Evolutionary conservation across 2,113 vertebrate genomes (phyloP), one percentile per base, ranked within the genome.

Genomic region (Talpa occidentalis): DNA sequence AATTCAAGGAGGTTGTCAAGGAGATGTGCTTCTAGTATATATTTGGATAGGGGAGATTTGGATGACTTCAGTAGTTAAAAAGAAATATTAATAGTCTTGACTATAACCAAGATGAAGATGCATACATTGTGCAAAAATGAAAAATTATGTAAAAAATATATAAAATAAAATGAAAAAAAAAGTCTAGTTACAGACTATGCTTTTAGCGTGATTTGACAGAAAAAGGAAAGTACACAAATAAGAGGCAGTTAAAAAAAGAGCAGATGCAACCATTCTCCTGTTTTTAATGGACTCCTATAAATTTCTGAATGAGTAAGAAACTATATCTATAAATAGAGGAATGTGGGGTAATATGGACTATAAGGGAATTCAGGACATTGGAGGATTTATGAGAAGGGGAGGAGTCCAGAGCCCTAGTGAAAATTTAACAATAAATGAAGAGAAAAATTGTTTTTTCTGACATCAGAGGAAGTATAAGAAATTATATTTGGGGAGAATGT

Each of bases 51-150:
- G 15, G 73, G 47, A 87, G 21, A 83, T 59, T n/a, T 42, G 14
- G 59, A 14, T 42, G 86, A 73, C 47, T 26, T 60, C 5, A 37
- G 47, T 14, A 32, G 56, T 74, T 79, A 59, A 79, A 83, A 92
- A 80, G 59, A 94, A 83, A 83, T n/a, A 22, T 59, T 78, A 62
- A 85, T 30, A 40, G 66, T n/a, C n/a, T n/a, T n/a, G n/a, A n/a
- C n/a, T n/a, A n/a, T n/a, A n/a, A n/a, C n/a, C n/a, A n/a, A n/a
- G n/a, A n/a, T n/a, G n/a, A n/a, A n/a, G n/a, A n/a, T n/a, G n/a
- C n/a, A n/a, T n/a, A n/a, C n/a, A n/a, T n/a, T n/a, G n/a, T n/a
- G n/a, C n/a, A n/a, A n/a, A n/a, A n/a, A n/a, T n/a, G n/a, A n/a
- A n/a, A n/a, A n/a, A n/a, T n/a, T n/a, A n/a, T n/a, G n/a, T n/a